Base-by-base conservation (phyloP, 64 coral and sea anemone genomes). In the Actinia equina region DNA sequence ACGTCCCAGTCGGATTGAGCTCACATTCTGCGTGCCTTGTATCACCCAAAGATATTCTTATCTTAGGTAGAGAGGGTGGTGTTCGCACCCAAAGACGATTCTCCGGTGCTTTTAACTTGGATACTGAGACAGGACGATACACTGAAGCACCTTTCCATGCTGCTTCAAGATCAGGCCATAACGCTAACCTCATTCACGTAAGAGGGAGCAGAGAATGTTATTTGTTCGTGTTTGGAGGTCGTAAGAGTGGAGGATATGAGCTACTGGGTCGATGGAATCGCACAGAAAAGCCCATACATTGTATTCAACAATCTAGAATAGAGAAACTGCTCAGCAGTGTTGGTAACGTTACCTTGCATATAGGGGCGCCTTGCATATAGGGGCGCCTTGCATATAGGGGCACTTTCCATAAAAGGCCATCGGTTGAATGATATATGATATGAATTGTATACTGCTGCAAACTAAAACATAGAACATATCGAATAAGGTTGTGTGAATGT, bases 1-100 rank as follows among this genome's bases (percentile, higher is more conserved):
- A 98, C 16, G 85, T 98, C 17, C 96, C 96, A 26, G 96, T 89
- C 25, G 96, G 96, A 45, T 87, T 98, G n/a, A 98, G 96, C 67
- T 98, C 96, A 3, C 96, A 98, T 65, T 92, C 96, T 13, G 85
- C 96, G 51, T 88, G 88, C 23, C 80, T 95, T 59, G 26, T 92
- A 18, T 95, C 90, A 17, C 20, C 77, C 30, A 94, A 86, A 64
- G 90, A 95, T 83, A 88, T 95, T 41, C 87, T 98, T 43, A 95
- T 98, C 20, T 85, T 98, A 78, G 96, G 96, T 0, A 87, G 96
- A 23, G 96, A 98, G 54, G 96, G 96, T 22, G 96, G 96, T 26
- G 93, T 98, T 67, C 93, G 83, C n/a, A 98, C 93, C 0, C 96
- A 98, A 52, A 86, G 96, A 27, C 84, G 96, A 76, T 98, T 94